phyloP scores from a whole-genome alignment of 2,888 invertebrate genomes.

The Junonia oenone region DNA sequence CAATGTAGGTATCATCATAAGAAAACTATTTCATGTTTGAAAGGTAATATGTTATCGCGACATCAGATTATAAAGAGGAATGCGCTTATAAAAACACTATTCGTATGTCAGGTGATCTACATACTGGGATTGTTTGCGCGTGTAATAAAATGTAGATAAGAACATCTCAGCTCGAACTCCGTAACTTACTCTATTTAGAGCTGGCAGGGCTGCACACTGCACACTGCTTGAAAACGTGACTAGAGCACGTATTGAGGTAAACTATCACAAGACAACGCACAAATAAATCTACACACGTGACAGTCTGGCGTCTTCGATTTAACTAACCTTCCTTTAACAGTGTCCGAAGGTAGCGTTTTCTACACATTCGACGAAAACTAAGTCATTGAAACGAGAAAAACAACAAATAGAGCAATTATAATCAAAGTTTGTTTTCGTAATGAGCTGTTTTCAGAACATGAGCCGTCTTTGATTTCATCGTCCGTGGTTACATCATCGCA shows the following conservation, averaged over 20 bases:
- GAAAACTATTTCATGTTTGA: slow-evolving; percentile 48
- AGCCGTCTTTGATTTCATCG: slow-evolving; percentile 7
- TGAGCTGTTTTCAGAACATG: slow-evolving; percentile 7
- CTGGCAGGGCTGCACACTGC: slow-evolving; percentile 28
- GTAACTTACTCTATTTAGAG: slow-evolving; percentile 33
- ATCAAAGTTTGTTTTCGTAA: slow-evolving; percentile 15
- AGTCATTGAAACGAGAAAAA: slow-evolving; percentile 6
- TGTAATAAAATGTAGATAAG: slow-evolving; percentile 47
- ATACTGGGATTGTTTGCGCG: slow-evolving; percentile 49
- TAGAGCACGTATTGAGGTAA: slow-evolving; percentile 58
- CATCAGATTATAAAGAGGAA: slow-evolving; percentile 61
- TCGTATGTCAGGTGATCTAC: slow-evolving; percentile 67
- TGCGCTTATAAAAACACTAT: slow-evolving; percentile 66
- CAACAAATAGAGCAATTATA: slow-evolving; percentile 14
- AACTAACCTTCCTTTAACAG: slow-evolving; percentile 13
- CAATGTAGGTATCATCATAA: slow-evolving; percentile 39
- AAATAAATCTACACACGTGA: slow-evolving; percentile 48
- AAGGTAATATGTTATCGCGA: slow-evolving; percentile 49
- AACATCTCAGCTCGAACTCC: slow-evolving; percentile 35
- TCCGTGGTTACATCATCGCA: slow-evolving; percentile 8
- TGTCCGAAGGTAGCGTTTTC: slow-evolving; percentile 15
- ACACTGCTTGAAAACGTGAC: slow-evolving; percentile 48
- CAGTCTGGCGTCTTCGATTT: slow-evolving; percentile 18
- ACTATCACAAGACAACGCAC: slow-evolving; percentile 43
- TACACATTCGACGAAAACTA: slow-evolving; percentile 7